These are phyloP conservation scores for Atethmia centrago DNA, from an alignment of 2,888 invertebrate genomes.

Conservation along the genomic window DNA sequence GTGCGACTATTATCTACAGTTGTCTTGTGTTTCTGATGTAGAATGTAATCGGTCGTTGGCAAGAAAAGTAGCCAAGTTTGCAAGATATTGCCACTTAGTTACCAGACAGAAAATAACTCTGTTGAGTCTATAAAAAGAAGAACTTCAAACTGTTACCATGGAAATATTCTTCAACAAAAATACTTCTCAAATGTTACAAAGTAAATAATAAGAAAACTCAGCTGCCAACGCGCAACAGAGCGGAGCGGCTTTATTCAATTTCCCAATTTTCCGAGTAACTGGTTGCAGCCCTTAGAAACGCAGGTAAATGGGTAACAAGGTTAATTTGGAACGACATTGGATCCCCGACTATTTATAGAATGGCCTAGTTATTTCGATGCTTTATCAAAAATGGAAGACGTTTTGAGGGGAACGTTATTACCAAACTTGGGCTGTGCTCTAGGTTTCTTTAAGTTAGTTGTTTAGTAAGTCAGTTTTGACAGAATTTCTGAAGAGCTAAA, in stretches of 20 bases:
- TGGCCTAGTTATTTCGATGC: conserved; percentile 26
- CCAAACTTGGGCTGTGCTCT: not conserved
- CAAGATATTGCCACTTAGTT: not conserved
- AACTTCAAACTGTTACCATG: not conserved
- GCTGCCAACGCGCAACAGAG: conserved; percentile 19
- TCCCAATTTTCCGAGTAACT: conserved; percentile 35
- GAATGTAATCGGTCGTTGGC: not conserved
- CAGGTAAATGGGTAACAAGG: conserved; percentile 52
- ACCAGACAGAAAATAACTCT: not conserved
- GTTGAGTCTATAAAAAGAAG: conserved; percentile 7
- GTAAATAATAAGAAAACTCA: too few species aligned
- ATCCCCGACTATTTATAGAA: conserved; percentile 53
- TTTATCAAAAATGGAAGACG: conserved; percentile 17
- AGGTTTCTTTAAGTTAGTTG: not conserved
- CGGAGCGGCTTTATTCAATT: conserved; percentile 33
- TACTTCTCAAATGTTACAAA: too few species aligned
- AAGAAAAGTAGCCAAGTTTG: not conserved
- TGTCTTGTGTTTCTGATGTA: conserved; percentile 34
- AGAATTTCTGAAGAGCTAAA: conserved; percentile 9
- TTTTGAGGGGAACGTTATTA: conserved; percentile 10
- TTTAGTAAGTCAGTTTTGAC: not conserved
- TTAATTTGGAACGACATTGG: conserved; percentile 25
- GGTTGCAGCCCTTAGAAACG: conserved; percentile 39
- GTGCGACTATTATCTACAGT: conserved; percentile 31
- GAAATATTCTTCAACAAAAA: conserved; percentile 4